Evolutionary conservation across 2,797 vertebrate genomes (phyloP), one percentile per base, ranked within the genome.

Genomic region (Megalops cyprinoides): DNA sequence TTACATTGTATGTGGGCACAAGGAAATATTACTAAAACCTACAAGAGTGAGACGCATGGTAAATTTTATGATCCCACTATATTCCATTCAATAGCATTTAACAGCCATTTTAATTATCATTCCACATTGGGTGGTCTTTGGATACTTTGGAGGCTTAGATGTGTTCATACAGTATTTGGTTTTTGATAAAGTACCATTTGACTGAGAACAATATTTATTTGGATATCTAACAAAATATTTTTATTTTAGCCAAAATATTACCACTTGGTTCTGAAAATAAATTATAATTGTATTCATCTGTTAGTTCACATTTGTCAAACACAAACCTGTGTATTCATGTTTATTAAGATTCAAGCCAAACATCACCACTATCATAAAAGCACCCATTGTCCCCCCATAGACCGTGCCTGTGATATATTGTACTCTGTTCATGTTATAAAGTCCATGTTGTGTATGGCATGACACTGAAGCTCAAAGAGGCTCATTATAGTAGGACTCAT

Each of bases 391-490:
- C 39, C 10, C n/a, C 39, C 7, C 14, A 34, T 23, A n/a, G 69
- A 9, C 69, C 10, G 12, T 46, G 18, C 4, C 18, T 14, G 37
- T 39, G n/a, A 37, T 20, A 44, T 73, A 20, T 69, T 71, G 9
- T 12, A 14, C 31, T n/a, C 15, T 74, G n/a, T 18, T 28, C 49
- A 48, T 58, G 34, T 34, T 25, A 42, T 31, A 6, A 76, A 44
- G 12, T 5, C n/a, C 62, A 56, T 34, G 42, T 34, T 46, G 20
- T 62, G 6, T 28, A 34, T 62, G 39, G 34, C 31, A 14, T n/a
- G n/a, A n/a, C 71, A 76, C 81, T 76, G n/a, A 74, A 56, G 42
- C 79, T 78, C 23, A 79, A 44, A 82, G 60, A 62, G 84, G 81
- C 82, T 10, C 25, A 46, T 82, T 74, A 74, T 49, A 49, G 12